phyloP scores from a whole-genome alignment of 1,140 invertebrate species.

The Eubasilissa regina region DNA sequence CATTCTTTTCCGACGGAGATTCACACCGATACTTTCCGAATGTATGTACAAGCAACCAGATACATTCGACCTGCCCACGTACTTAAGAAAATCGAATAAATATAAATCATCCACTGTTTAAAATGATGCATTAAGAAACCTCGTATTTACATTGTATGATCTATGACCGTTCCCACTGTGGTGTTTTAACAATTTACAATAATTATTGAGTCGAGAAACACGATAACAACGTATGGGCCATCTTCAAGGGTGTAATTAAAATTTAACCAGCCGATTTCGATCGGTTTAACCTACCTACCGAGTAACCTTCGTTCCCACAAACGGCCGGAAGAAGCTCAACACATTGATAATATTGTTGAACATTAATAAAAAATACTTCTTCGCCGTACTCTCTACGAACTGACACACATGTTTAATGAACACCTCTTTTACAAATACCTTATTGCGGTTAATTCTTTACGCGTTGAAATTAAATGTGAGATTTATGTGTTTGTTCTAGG shows the following conservation, averaged over 20 bases:
- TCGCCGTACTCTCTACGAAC: too few species aligned
- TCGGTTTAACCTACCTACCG: neutral
- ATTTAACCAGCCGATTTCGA: neutral
- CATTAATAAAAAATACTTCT: too few species aligned
- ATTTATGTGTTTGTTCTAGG: too few species aligned
- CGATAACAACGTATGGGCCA: constrained; percentile 12
- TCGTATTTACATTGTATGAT: constrained; percentile 35
- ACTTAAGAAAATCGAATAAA: constrained; percentile 4
- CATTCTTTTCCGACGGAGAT: too few species aligned
- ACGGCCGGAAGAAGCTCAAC: too few species aligned
- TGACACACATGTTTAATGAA: too few species aligned
- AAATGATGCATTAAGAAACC: constrained; percentile 10
- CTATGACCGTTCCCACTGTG: constrained; percentile 14
- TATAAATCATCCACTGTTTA: neutral
- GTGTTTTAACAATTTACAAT: constrained; percentile 25
- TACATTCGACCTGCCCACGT: neutral
- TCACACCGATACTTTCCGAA: neutral
- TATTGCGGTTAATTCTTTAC: too few species aligned
- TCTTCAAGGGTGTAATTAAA: constrained; percentile 17
- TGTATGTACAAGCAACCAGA: neutral
- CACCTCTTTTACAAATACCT: too few species aligned
- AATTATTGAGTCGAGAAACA: neutral
- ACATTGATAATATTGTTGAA: too few species aligned
- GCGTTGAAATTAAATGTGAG: too few species aligned
- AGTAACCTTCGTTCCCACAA: too few species aligned